These are phyloP conservation scores for Pachyramphus minor DNA, from an alignment of 2,113 vertebrate species.

Conservation along the genomic window DNA sequence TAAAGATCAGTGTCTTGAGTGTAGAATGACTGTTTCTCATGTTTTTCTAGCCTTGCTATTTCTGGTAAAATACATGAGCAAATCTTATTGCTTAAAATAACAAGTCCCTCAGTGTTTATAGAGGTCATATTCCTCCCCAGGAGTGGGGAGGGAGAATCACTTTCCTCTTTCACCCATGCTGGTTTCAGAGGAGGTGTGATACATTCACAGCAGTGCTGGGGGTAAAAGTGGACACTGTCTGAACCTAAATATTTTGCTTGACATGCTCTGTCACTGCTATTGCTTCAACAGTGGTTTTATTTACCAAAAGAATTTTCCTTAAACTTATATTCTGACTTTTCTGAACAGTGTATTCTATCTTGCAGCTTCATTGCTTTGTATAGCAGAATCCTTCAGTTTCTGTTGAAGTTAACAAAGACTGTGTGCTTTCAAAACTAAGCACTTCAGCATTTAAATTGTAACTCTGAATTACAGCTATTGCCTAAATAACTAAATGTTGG, in stretches of 20 bases:
- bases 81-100: background rate
- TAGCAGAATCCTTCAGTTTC: background rate
- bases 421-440: background rate
- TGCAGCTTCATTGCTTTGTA: background rate
- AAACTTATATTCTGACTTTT: background rate
- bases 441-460: background rate
- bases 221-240: background rate
- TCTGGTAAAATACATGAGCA: background rate
- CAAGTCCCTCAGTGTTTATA: background rate
- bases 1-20: background rate
- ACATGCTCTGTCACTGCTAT: background rate
- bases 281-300: background rate
- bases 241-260: background rate
- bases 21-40: background rate
- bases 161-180: background rate
- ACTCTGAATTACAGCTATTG: background rate
- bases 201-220: background rate
- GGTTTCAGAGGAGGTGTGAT: background rate
- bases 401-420: background rate
- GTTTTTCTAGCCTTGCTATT: background rate
- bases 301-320: background rate
- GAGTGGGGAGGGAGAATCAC: background rate
- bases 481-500: background rate
- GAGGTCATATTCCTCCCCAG: background rate
- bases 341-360: background rate